Conservation (phyloP, 2,888 invertebrate genomes). For the Argynnis bischoffii region DNA sequence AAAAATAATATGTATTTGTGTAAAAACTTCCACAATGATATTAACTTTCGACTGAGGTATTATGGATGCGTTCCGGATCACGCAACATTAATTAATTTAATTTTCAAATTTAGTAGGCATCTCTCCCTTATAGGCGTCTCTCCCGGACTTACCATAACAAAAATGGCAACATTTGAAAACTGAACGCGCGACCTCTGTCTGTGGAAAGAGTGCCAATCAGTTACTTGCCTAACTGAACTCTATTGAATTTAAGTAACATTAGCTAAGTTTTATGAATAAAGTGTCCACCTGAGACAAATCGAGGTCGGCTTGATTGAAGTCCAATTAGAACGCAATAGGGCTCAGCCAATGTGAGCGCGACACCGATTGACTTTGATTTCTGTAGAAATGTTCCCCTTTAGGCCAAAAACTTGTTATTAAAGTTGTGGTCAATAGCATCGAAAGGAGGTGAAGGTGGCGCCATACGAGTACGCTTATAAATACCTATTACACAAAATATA, state of each 20-base stretch:
- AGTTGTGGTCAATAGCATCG: constrained; percentile 25
- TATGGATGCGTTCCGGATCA: too few relatives aligned
- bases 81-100: too few relatives aligned
- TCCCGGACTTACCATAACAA: too few relatives aligned
- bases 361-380: constrained; percentile 18
- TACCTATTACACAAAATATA: neutral
- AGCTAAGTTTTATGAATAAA: neutral
- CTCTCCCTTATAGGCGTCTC: too few relatives aligned
- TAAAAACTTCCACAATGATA: too few relatives aligned
- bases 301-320: constrained; percentile 28
- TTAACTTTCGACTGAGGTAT: too few relatives aligned
- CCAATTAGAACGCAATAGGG: constrained; percentile 31
- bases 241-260: constrained; percentile 1
- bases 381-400: constrained; percentile 28
- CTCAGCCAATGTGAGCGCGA: constrained; percentile 24
- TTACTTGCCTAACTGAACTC: neutral
- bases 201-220: neutral
- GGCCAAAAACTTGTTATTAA: constrained; percentile 27
- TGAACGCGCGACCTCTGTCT: neutral
- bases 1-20: too few relatives aligned
- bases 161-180: too few relatives aligned
- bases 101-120: too few relatives aligned
- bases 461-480: constrained; percentile 11
- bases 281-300: constrained; percentile 22
- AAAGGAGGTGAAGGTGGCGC: constrained; percentile 32